Conservation (phyloP, 2,888 invertebrate species). For the Lepidocyrtinus sp. region DNA sequence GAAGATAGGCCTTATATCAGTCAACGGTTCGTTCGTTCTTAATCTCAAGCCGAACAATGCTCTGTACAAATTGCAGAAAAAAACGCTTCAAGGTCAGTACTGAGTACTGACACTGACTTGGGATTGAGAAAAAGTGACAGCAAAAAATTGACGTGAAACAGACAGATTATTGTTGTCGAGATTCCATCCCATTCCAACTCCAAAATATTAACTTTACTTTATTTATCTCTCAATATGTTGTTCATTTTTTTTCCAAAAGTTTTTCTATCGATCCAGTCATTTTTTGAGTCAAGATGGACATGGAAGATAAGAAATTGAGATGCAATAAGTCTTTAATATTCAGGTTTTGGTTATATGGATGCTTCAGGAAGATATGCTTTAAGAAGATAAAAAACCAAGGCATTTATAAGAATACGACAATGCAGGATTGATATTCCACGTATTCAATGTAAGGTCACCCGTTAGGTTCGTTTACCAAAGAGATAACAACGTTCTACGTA, state of each 20-base stretch:
- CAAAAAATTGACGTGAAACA: not conserved
- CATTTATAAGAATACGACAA: no score
- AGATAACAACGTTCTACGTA: not conserved
- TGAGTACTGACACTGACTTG: no score
- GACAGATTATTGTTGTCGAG: conserved; percentile 6
- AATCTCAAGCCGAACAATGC: conserved; percentile 10
- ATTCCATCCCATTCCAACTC: no score
- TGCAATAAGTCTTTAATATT: no score
- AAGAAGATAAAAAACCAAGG: no score
- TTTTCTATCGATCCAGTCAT: not conserved
- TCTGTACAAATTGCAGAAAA: not conserved
- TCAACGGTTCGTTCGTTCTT: not conserved
- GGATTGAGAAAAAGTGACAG: not conserved
- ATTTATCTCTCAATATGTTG: not conserved
- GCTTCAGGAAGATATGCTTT: no score
- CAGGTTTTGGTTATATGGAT: no score
- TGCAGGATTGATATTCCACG: no score
- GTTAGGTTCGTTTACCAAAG: not conserved
- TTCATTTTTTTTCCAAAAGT: no score
- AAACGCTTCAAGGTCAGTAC: not conserved
- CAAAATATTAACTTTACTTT: not conserved
- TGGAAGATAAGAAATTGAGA: no score
- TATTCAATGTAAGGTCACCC: no score
- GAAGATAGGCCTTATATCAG: not conserved
- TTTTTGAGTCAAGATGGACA: not conserved